Evolutionary conservation across 2,113 vertebrate species (phyloP).

Genomic region (Aldabrachelys gigantea): DNA sequence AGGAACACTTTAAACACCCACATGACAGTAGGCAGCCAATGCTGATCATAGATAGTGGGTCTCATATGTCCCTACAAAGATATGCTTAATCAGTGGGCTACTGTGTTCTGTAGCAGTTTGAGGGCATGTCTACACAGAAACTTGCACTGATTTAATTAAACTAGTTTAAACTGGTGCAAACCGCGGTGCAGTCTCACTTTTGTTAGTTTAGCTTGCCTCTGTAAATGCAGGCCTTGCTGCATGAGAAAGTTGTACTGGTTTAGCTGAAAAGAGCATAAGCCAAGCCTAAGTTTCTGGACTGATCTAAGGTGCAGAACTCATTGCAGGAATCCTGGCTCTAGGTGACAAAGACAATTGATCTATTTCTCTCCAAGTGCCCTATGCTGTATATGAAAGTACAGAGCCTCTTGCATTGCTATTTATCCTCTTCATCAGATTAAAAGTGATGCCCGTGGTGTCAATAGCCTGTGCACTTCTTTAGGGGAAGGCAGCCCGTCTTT

Average conservation of each 20-base stretch:
- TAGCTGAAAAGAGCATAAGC: slow-evolving; percentile 27
- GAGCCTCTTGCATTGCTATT: neutral
- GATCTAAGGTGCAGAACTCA: slow-evolving; percentile 25
- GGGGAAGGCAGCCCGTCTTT: neutral
- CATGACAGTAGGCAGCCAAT: neutral
- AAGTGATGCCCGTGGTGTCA: accelerated
- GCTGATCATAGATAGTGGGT: neutral
- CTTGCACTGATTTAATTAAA: neutral
- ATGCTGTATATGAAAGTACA: slow-evolving; percentile 36
- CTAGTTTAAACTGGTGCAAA: neutral
- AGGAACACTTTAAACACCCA: neutral
- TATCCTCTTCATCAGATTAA: neutral
- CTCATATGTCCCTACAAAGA: neutral
- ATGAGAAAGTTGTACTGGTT: neutral
- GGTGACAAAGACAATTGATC: slow-evolving; percentile 33
- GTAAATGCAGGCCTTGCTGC: neutral
- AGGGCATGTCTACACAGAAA: neutral
- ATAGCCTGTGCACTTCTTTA: neutral
- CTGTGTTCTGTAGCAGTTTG: neutral
- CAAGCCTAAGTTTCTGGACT: slow-evolving; percentile 20
- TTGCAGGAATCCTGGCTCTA: neutral
- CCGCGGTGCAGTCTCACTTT: neutral
- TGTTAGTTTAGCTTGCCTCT: neutral
- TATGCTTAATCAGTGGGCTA: too few species aligned
- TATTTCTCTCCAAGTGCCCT: neutral